phyloP scores from a whole-genome alignment of 2,888 invertebrate genomes.

The Pseudococcus viburni region DNA sequence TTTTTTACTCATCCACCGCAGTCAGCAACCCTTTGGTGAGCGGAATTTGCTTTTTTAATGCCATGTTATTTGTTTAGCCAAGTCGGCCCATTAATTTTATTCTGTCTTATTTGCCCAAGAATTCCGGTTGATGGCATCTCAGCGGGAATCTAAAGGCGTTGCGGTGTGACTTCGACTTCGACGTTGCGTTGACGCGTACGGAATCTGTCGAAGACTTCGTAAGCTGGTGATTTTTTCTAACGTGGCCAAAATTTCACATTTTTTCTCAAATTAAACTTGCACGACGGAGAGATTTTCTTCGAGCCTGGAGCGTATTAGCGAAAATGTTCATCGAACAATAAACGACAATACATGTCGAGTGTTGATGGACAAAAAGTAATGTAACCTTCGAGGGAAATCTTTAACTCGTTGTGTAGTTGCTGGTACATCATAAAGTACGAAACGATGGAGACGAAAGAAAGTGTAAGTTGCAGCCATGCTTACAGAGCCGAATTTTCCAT shows the following conservation, averaged over 20 bases:
- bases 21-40: constrained; percentile 22
- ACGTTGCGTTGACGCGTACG: background rate
- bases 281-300: background rate
- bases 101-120: constrained; percentile 36
- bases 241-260: background rate
- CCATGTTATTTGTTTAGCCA: constrained; percentile 35
- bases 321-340: constrained; percentile 5
- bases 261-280: background rate
- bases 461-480: background rate
- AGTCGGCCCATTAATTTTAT: constrained; percentile 46
- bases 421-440: background rate
- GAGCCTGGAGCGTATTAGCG: background rate
- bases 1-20: background rate
- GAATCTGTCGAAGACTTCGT: background rate
- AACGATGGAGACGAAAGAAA: background rate
- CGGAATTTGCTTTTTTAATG: constrained; percentile 30
- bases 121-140: constrained; percentile 1
- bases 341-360: constrained; percentile 2
- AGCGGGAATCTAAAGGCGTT: background rate
- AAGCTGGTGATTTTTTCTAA: background rate
- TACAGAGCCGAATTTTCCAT: background rate
- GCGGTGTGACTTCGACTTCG: background rate
- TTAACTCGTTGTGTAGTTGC: background rate
- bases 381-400: background rate
- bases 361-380: constrained; percentile 32